These are phyloP conservation scores for Brenthis ino DNA, from an alignment of 2,888 invertebrate species.

Conservation along the genomic window DNA sequence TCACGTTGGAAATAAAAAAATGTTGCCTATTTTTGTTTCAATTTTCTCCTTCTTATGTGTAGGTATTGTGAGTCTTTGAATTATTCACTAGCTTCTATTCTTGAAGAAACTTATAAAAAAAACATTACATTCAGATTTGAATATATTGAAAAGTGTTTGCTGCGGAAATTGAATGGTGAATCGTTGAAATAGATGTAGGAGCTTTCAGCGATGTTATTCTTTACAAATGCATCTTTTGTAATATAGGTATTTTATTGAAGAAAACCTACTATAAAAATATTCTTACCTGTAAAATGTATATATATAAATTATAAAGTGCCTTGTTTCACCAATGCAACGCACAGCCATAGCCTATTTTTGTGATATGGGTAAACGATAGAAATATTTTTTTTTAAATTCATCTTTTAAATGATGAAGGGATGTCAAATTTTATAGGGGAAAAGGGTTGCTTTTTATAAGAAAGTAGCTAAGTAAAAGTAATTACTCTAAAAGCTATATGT, in stretches of 20 bases:
- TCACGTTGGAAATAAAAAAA: background rate
- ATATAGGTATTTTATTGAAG: background rate
- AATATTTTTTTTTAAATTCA: too few relatives aligned
- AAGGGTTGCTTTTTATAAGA: too few relatives aligned
- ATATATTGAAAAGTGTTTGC: conserved; percentile 51
- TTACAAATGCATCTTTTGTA: conserved; percentile 2
- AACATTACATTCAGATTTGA: conserved; percentile 46
- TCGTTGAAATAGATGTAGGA: conserved; percentile 41
- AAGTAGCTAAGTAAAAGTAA: too few relatives aligned
- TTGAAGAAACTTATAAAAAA: conserved; percentile 39
- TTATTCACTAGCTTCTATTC: conserved; percentile 36
- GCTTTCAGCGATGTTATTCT: conserved; percentile 23
- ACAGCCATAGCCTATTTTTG: too few relatives aligned
- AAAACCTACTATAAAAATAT: background rate
- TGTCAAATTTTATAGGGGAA: too few relatives aligned
- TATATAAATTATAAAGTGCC: too few relatives aligned
- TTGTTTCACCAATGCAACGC: too few relatives aligned
- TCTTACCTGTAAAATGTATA: too few relatives aligned
- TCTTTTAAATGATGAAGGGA: too few relatives aligned
- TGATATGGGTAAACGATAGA: too few relatives aligned
- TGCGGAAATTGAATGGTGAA: conserved; percentile 48
- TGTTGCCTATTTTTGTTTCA: background rate
- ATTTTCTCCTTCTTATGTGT: background rate
- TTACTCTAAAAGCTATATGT: background rate
- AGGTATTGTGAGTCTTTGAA: conserved; percentile 25